Percentiles rank a stretch among this genome's conserved stretches.
phyloP scores from a whole-genome alignment of 2,888 invertebrate species.

The Carterocephalus palaemon region DNA sequence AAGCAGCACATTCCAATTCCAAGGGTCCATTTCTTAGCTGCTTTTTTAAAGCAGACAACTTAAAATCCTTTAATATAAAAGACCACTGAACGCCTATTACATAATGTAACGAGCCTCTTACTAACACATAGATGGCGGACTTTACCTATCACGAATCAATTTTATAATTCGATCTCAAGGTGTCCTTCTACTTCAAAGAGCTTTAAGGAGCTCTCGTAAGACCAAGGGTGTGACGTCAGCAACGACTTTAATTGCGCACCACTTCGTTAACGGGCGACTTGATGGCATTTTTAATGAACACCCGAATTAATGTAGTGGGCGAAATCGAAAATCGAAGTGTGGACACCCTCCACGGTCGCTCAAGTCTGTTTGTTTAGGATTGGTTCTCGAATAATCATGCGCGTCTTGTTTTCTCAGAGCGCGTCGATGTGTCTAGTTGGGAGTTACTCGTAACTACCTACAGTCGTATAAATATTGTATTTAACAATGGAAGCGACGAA shows the following conservation, averaged over 20 bases:
- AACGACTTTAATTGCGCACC: conserved; percentile 77
- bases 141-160: conserved; percentile 58
- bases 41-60: too few species aligned
- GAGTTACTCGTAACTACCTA: too few species aligned
- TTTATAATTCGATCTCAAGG: conserved; percentile 69
- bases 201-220: conserved; percentile 52
- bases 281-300: conserved; percentile 80
- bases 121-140: conserved; percentile 32
- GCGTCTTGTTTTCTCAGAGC: conserved; percentile 35
- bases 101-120: conserved; percentile 4
- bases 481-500: neutral
- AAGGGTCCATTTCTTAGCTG: too few species aligned
- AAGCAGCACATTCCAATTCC: too few species aligned
- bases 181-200: conserved; percentile 56
- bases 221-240: conserved; percentile 70
- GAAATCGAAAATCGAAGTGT: conserved; percentile 74
- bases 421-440: conserved; percentile 25
- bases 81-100: too few species aligned
- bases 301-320: conserved; percentile 78
- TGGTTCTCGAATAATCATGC: conserved; percentile 51
- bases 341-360: conserved; percentile 49
- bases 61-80: too few species aligned
- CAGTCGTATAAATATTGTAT: conserved; percentile 12
- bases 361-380: conserved; percentile 72
- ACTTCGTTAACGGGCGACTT: conserved; percentile 76